These are phyloP conservation scores for Parnassius glacialis DNA, from an alignment of 2,888 invertebrate genomes.

Conservation along the genomic window DNA sequence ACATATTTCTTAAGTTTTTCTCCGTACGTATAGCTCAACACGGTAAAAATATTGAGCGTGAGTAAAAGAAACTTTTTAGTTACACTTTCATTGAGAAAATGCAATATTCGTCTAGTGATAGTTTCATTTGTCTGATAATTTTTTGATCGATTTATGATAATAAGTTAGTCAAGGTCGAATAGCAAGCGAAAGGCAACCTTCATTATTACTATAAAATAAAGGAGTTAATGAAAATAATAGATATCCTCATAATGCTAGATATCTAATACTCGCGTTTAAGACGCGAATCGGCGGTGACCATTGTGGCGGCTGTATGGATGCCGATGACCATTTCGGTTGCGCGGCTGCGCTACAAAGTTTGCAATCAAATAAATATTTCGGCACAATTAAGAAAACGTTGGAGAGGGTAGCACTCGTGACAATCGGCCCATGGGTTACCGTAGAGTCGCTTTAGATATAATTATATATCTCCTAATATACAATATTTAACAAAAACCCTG, in stretches of 20 bases:
- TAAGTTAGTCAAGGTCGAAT: constrained; percentile 10
- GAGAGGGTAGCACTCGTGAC: constrained; percentile 79
- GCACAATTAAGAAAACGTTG: constrained; percentile 81
- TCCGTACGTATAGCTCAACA: too few relatives aligned
- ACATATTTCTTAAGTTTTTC: neutral
- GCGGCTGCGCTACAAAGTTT: constrained; percentile 71
- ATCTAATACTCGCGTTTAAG: constrained; percentile 49
- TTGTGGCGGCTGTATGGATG: constrained; percentile 66
- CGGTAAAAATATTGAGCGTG: too few relatives aligned
- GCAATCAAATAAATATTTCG: constrained; percentile 82
- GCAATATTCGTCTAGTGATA: too few relatives aligned
- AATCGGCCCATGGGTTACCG: constrained; percentile 53
- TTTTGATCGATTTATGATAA: neutral
- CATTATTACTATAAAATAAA: constrained; percentile 2
- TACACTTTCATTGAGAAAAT: neutral
- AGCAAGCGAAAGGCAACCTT: constrained; percentile 2
- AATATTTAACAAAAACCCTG: too few relatives aligned
- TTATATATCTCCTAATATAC: too few relatives aligned
- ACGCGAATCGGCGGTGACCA: constrained; percentile 51
- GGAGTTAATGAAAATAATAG: constrained; percentile 13
- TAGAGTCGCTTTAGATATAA: constrained; percentile 47
- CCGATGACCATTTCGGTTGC: constrained; percentile 80
- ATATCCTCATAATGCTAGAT: constrained; percentile 43
- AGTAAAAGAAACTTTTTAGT: neutral
- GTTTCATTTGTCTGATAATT: too few relatives aligned